Percentiles rank a stretch among this genome's conserved stretches.
Evolutionary conservation across 1,140 invertebrate genomes (phyloP).

Genomic region (Eupeodes corollae): DNA sequence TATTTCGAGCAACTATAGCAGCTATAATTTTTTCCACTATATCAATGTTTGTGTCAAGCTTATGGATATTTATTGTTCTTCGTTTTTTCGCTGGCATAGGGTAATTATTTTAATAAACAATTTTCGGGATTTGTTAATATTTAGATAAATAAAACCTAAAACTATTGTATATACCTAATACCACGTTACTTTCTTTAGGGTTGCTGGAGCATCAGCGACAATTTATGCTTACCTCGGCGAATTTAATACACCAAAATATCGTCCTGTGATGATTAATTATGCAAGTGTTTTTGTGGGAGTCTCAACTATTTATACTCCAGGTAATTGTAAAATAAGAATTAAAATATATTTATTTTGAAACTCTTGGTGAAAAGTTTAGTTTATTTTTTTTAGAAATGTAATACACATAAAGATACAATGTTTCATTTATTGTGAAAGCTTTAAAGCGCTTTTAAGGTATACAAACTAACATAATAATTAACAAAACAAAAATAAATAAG

Average conservation of each 20-base stretch:
- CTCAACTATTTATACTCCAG: constrained; percentile 28
- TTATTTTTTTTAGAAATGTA: no score
- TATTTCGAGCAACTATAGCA: constrained; percentile 34
- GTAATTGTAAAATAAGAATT: constrained; percentile 7
- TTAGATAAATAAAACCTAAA: background rate
- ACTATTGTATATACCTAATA: background rate
- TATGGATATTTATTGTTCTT: constrained; percentile 42
- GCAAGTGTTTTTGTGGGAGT: constrained; percentile 32
- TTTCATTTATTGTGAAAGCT: no score
- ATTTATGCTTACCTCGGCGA: constrained; percentile 45
- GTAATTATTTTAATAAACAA: constrained; percentile 29
- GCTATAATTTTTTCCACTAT: constrained; percentile 26
- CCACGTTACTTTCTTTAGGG: constrained; percentile 29
- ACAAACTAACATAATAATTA: no score
- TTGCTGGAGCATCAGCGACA: constrained; percentile 41
- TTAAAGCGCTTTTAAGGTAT: no score
- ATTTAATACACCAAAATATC: constrained; percentile 41
- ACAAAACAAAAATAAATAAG: no score
- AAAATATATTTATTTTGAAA: no score
- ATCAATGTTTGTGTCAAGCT: constrained; percentile 43
- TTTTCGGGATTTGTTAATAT: constrained; percentile 1
- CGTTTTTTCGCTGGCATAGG: constrained; percentile 46
- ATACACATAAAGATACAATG: no score
- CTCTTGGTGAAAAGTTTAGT: no score
- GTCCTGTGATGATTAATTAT: constrained; percentile 29